phyloP scores from a whole-genome alignment of 2,113 vertebrate species.

The Nerophis ophidion region DNA sequence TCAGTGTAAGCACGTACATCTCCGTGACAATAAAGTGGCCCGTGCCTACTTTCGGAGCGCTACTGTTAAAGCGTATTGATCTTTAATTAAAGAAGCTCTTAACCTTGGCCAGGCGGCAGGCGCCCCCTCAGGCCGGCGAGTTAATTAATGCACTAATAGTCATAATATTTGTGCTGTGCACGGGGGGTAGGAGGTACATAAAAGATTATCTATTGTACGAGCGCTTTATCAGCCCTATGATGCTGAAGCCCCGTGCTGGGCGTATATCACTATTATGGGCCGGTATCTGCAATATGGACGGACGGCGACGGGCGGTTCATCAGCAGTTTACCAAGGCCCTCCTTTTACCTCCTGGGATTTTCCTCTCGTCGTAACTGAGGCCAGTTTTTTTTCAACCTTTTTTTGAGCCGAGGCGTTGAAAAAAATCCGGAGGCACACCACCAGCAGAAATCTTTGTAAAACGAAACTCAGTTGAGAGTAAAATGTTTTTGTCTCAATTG shows the following conservation, averaged over 20 bases:
- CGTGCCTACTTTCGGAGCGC: constrained; percentile 55
- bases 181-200: constrained; percentile 76
- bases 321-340: constrained; percentile 61
- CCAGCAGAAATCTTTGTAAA: no score
- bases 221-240: constrained; percentile 76
- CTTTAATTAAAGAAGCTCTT: constrained; percentile 82
- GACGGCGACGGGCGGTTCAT: constrained; percentile 55
- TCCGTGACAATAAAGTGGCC: constrained; percentile 53
- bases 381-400: no score
- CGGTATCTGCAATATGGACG: constrained; percentile 68
- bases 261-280: constrained; percentile 77
- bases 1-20: constrained; percentile 38
- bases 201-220: constrained; percentile 79
- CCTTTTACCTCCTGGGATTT: constrained; percentile 53
- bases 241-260: constrained; percentile 69
- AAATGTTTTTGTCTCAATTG: no score
- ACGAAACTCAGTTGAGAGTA: no score
- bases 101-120: constrained; percentile 71
- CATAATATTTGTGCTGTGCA: constrained; percentile 81
- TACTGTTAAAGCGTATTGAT: constrained; percentile 75
- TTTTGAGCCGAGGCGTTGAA: no score
- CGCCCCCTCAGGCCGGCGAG: constrained; percentile 71
- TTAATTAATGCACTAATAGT: constrained; percentile 81
- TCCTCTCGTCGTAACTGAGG: constrained; percentile 45
- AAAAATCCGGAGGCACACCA: no score